Evolutionary conservation across 1,140 invertebrate species (phyloP).

Genomic region (Camponotus floridanus): DNA sequence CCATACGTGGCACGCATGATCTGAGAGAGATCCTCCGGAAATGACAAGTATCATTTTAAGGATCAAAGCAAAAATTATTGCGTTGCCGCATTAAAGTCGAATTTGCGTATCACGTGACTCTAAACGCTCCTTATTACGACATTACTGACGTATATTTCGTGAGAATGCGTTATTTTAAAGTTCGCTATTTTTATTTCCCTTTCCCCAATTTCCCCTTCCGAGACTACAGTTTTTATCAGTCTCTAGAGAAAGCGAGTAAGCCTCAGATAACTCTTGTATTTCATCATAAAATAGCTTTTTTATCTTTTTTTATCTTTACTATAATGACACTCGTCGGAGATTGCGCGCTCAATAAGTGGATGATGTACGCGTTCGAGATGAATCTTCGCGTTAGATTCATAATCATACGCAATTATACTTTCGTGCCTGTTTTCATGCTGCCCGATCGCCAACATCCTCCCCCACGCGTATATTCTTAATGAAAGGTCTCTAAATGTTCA

Average conservation of each 20-base stretch:
- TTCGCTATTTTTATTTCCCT: conserved; percentile 4
- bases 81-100: conserved; percentile 67
- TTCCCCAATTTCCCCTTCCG: too few species aligned
- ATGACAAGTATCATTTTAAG: conserved; percentile 70
- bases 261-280: not conserved
- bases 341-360: not conserved
- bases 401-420: conserved; percentile 52
- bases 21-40: conserved; percentile 33
- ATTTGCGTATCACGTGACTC: conserved; percentile 20
- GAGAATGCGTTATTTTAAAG: conserved; percentile 14
- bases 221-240: not conserved
- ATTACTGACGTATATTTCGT: not conserved
- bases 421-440: conserved; percentile 1
- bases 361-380: conserved; percentile 5
- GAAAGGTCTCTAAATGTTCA: conserved; percentile 59
- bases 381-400: conserved; percentile 37
- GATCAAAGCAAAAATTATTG: conserved; percentile 53
- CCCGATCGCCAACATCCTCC: conserved; percentile 2
- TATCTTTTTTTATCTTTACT: not conserved
- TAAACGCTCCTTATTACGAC: not conserved
- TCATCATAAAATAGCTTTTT: not conserved
- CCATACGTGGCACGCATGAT: conserved; percentile 67
- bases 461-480: conserved; percentile 21
- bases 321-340: not conserved
- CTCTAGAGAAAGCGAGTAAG: not conserved